Evolutionary conservation across 2,113 vertebrate genomes (phyloP).

Genomic region (Numenius arquata): DNA sequence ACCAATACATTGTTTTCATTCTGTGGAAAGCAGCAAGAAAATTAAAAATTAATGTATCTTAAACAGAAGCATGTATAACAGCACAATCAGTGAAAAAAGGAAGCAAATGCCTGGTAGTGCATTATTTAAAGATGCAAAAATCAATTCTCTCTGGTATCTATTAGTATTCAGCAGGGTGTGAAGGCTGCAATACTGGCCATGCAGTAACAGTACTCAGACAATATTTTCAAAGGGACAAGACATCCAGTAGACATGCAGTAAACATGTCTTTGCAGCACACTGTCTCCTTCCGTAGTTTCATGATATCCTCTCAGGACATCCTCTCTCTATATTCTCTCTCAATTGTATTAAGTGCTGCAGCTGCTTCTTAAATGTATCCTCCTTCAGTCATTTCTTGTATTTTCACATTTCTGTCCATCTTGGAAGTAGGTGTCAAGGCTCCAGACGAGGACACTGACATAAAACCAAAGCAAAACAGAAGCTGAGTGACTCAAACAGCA

Average conservation of each 20-base stretch:
- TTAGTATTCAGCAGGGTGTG: neutral
- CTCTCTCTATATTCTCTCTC: neutral
- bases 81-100: neutral
- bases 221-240: neutral
- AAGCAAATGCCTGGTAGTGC: neutral
- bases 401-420: neutral
- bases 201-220: neutral
- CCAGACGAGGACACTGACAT: neutral
- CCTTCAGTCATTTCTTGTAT: neutral
- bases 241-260: neutral
- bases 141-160: neutral
- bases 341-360: neutral
- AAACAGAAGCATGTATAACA: neutral
- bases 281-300: neutral
- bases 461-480: constrained; percentile 14
- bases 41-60: neutral
- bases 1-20: neutral
- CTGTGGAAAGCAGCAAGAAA: neutral
- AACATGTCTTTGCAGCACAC: neutral
- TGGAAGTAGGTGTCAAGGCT: neutral
- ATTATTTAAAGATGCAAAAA: neutral
- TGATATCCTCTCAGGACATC: neutral
- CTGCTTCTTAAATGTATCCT: neutral
- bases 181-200: neutral
- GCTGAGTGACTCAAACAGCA: neutral